Conservation (phyloP, 2,113 vertebrate genomes). For the Symphodus melops region DNA sequence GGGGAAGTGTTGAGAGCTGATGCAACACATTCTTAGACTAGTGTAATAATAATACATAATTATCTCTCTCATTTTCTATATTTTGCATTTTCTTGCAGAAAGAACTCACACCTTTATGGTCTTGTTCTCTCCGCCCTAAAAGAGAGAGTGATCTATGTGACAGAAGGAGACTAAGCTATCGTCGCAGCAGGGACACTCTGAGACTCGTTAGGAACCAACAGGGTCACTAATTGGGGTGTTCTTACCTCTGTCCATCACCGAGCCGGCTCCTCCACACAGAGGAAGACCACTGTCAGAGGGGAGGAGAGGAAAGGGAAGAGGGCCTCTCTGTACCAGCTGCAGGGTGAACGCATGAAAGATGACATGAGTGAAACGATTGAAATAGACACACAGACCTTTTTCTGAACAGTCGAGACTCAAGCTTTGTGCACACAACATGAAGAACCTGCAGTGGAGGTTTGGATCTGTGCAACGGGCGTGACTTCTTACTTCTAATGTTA, state of each 20-base stretch:
- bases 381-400: conserved; percentile 21
- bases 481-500: neutral
- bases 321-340: conserved; percentile 64
- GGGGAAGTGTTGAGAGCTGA: too few relatives aligned
- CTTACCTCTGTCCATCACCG: conserved; percentile 73
- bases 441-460: neutral
- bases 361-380: conserved; percentile 40
- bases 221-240: neutral
- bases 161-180: neutral
- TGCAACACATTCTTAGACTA: too few relatives aligned
- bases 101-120: neutral
- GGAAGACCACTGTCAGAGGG: conserved; percentile 44
- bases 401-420: neutral
- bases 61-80: too few relatives aligned
- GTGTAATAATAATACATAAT: too few relatives aligned
- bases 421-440: neutral
- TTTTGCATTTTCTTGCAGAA: too few relatives aligned
- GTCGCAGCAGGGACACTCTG: neutral
- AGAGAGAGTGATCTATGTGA: neutral
- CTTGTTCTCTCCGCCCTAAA: neutral
- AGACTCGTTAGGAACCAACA: neutral
- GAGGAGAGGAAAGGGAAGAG: conserved; percentile 47
- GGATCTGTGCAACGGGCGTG: neutral
- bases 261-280: conserved; percentile 53
- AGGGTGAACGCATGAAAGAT: conserved; percentile 12